These are phyloP conservation scores for Parazoanthus atlanticus DNA, from an alignment of 92 coral and sea anemone species.

Conservation along the genomic window DNA sequence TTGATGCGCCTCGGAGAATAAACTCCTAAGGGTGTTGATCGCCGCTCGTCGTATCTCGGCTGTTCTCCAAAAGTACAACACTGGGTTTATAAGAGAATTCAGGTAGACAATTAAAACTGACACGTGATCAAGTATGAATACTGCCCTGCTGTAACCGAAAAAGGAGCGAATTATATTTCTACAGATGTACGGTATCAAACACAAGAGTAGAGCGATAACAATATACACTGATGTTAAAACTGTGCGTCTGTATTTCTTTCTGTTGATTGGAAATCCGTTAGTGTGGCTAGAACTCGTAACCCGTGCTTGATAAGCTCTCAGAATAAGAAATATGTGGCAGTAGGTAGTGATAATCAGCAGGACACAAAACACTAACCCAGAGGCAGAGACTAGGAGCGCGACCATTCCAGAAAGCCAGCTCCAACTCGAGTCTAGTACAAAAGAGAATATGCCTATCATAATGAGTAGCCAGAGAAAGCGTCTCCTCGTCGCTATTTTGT, in stretches of 20 bases:
- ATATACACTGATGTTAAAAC: conserved; percentile 37
- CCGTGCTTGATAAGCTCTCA: background rate
- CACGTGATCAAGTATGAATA: conserved; percentile 28
- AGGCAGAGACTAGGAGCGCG: background rate
- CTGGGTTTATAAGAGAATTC: conserved; percentile 26
- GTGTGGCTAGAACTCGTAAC: background rate
- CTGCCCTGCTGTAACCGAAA: conserved; percentile 2
- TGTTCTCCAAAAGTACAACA: conserved; percentile 29
- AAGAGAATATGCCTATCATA: background rate
- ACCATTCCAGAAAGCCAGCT: conserved; percentile 20
- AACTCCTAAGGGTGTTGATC: background rate
- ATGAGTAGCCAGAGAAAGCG: background rate
- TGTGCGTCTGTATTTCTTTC: background rate
- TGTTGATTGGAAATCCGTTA: background rate
- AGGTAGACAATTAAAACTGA: conserved; percentile 21
- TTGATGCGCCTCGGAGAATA: background rate
- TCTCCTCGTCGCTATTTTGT: background rate
- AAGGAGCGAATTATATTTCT: conserved; percentile 30
- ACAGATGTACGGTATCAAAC: conserved; percentile 22
- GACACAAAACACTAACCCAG: conserved; percentile 18
- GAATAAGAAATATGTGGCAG: background rate
- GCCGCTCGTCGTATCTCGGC: conserved; percentile 29
- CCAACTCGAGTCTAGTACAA: conserved; percentile 28
- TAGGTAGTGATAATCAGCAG: background rate
- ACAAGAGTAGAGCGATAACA: background rate